These are phyloP conservation scores for Bellardia bayeri DNA, from an alignment of 2,888 invertebrate genomes.

Conservation along the genomic window DNA sequence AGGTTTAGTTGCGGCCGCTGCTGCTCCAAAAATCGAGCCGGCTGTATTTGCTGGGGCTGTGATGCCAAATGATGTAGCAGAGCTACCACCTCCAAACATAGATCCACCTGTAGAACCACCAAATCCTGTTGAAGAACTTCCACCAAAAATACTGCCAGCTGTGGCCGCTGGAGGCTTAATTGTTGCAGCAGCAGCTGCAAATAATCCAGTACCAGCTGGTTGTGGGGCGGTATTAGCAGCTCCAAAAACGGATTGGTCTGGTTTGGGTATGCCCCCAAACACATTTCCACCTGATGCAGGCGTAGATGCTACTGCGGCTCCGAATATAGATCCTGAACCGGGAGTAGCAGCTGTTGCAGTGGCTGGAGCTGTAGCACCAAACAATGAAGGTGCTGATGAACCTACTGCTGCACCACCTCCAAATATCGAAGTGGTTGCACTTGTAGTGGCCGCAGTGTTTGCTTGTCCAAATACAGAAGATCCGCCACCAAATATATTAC, in stretches of 20 bases:
- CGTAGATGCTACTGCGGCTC: constrained; percentile 61
- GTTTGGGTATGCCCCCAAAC: constrained; percentile 81
- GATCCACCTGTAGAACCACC: constrained; percentile 71
- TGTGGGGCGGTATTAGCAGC: constrained; percentile 65
- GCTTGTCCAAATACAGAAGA: constrained; percentile 51
- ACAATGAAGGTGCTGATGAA: constrained; percentile 61
- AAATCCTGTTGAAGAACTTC: constrained; percentile 58
- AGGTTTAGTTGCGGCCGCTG: constrained; percentile 64
- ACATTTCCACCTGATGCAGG: constrained; percentile 74
- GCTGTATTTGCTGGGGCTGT: constrained; percentile 56
- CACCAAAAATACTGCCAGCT: constrained; percentile 76
- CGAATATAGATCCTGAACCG: constrained; percentile 70
- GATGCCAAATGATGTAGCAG: constrained; percentile 59
- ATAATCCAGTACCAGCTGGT: constrained; percentile 75
- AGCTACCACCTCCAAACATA: constrained; percentile 77
- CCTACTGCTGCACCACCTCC: constrained; percentile 68
- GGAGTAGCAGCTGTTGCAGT: constrained; percentile 64
- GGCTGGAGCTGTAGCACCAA: constrained; percentile 49
- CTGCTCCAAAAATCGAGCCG: constrained; percentile 73
- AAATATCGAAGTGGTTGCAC: constrained; percentile 66
- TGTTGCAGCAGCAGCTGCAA: constrained; percentile 78
- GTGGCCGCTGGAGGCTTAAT: constrained; percentile 73
- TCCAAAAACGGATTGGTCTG: constrained; percentile 80
- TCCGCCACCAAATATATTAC: constrained; percentile 44
- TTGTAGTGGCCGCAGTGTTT: constrained; percentile 14